Evolutionary conservation across 2,113 vertebrate genomes (phyloP), one percentile per base, ranked within the genome.

Genomic region (Oxygymnocypris stewartii): DNA sequence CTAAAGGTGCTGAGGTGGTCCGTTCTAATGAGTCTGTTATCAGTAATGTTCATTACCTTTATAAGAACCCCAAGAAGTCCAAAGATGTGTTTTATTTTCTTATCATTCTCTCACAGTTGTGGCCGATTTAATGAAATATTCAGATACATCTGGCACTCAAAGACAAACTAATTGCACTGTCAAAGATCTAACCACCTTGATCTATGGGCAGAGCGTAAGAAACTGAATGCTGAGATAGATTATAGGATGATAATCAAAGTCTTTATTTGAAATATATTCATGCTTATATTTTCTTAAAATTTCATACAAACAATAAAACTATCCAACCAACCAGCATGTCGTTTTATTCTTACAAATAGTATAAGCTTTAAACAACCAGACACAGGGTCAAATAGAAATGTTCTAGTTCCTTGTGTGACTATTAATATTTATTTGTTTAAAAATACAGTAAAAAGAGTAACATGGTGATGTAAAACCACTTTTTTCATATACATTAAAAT

Each of bases 141-240:
- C 13, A 61, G 78, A 80, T 80, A 18, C 57, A 63, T 81, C 79
- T 63, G 79, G 7, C 57, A 4, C 51, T 59, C 31, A 59, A 79
- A 79, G 77, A 79, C 51, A 37, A 63, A 81, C 23, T 81, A 81
- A 81, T 81, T 44, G 79, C 59, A 28, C n/a, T 28, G 57, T 28
- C 23, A 81, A 65, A 6, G n/a, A 23, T 1, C 42, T 28, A 76
- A 49, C 74, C 4, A 13, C 13, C 20, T 28, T 63, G 59, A 81
- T 44, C 57, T 81, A 40, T 81, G 59, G 57, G 44, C 31, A 44
- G 20, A 61, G 54, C 16, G 23, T 6, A 40, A 40, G 20, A 81
- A 79, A 61, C 54, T 25, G 78, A 80, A 65, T 18, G 37, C 6
- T 25, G 9, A 57, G 57, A 59, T 23, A 8, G 57, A 42, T 63